Base-by-base conservation (phyloP, 2,888 invertebrate genomes). In the Andrena marginata region DNA sequence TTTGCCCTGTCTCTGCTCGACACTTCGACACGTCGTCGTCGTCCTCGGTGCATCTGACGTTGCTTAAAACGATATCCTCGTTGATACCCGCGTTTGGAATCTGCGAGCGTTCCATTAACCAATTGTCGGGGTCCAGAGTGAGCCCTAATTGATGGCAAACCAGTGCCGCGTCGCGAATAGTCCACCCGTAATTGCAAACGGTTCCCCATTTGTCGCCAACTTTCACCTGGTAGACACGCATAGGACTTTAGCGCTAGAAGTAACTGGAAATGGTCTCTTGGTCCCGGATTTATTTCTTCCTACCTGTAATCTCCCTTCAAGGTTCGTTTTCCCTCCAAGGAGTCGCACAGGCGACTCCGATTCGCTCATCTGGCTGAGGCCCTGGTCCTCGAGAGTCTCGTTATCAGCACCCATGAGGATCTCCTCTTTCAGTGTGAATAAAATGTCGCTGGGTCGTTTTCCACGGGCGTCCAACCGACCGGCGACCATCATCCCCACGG, bases 181-280 rank as follows among this genome's bases (percentile, higher is more conserved):
- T 98, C 99, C 99, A 99, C 63, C 97, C 98, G 92, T 99, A 98
- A 94, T 98, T 98, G 93, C 99, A 99, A 0, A 99, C 98, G 0
- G 99, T 99, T 49, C 99, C 99, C 99, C 99, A 99, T 92, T 97
- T 96, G 0, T 97, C 97, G 79, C 97, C 96, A 8, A 99, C 95
- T 90, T 96, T 96, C 0, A 99, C 96, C 94, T 96, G 16, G 56
- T 71, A 26, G 48, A 62, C 8, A 2, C 20, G 10, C 5, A 6
- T 16, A 64, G 5, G 16, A 49, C 7, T 29, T 13, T 65, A 20
- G 2, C 16, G 20, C 26, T 8, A n/a, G 0, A 23, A 1, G 4
- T 3, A 16, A 23, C 10, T 42, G 4, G 42, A 4, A 42, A 42
- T 42, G 4, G 42, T 1, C 16, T 1, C 42, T 42, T 23, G 31